Evolutionary conservation across 2,888 invertebrate genomes (phyloP).

Genomic region (Cantharis nigra): DNA sequence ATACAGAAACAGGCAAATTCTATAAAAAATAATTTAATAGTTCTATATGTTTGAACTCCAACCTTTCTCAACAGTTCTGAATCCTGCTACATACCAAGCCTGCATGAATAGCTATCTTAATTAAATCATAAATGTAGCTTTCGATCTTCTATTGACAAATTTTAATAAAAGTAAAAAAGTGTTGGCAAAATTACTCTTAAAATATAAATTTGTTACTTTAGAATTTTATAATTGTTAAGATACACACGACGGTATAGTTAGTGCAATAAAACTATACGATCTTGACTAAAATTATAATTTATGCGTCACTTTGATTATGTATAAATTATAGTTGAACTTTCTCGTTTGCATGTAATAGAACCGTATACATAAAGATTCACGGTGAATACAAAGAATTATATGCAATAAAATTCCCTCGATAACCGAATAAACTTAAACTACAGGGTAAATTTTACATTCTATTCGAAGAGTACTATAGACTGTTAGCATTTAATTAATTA

Average conservation of each 20-base stretch:
- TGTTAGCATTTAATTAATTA: background rate
- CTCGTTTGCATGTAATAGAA: background rate
- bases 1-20: background rate
- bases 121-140: background rate
- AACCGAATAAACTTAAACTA: background rate
- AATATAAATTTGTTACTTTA: background rate
- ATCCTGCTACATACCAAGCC: background rate
- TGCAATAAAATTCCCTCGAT: background rate
- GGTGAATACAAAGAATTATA: background rate
- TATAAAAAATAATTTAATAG: background rate
- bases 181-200: background rate
- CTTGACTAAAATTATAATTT: background rate
- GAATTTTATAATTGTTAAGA: background rate
- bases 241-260: background rate
- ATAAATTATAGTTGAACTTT: background rate
- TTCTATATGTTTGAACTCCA: background rate
- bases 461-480: too few species aligned
- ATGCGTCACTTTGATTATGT: background rate
- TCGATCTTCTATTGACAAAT: background rate
- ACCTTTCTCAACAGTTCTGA: background rate
- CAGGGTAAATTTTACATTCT: too few species aligned
- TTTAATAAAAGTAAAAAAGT: background rate
- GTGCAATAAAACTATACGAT: background rate
- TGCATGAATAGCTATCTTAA: background rate
- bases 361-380: background rate